phyloP scores from a whole-genome alignment of 2,113 vertebrate species.

The Hypomesus transpacificus region DNA sequence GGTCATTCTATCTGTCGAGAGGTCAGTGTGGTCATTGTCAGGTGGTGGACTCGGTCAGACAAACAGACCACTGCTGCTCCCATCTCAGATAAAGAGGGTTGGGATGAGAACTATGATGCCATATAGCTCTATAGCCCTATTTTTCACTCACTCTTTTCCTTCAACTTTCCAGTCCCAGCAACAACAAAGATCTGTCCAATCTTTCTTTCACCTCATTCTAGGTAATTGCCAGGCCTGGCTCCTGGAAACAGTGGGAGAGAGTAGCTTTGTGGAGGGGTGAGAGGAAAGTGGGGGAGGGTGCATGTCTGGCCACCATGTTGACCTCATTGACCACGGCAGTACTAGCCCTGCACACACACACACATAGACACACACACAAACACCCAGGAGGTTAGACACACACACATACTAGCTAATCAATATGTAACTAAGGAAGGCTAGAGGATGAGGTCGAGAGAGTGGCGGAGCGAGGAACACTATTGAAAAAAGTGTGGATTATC shows the following conservation, averaged over 20 bases:
- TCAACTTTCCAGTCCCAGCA: neutral
- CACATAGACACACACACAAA: conserved; percentile 14
- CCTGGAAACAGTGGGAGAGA: conserved; percentile 8
- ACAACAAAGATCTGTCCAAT: neutral
- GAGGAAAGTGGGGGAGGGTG: conserved; percentile 30
- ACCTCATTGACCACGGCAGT: conserved; percentile 60
- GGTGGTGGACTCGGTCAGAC: conserved; percentile 1
- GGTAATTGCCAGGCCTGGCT: conserved; percentile 29
- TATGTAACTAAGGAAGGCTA: conserved; percentile 56
- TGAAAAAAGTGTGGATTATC: conserved; percentile 21
- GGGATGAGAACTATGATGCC: neutral
- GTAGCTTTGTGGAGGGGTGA: conserved; percentile 21
- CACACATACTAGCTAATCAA: conserved; percentile 49
- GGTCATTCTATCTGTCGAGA: conserved; percentile 32
- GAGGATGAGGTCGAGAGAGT: conserved; percentile 26
- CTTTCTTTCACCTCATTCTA: conserved; percentile 1
- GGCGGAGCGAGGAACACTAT: conserved; percentile 18
- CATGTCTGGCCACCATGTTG: conserved; percentile 63
- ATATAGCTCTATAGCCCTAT: neutral
- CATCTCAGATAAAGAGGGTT: neutral
- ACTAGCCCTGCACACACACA: conserved; percentile 20
- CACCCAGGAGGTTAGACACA: conserved; percentile 19
- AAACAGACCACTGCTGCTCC: neutral
- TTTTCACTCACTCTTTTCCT: neutral
- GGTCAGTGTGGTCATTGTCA: conserved; percentile 31